A percentile compares a stretch with the other conserved stretches of the same genome.
Conservation (phyloP, 2,888 invertebrate species). For the Dilophus febrilis region DNA sequence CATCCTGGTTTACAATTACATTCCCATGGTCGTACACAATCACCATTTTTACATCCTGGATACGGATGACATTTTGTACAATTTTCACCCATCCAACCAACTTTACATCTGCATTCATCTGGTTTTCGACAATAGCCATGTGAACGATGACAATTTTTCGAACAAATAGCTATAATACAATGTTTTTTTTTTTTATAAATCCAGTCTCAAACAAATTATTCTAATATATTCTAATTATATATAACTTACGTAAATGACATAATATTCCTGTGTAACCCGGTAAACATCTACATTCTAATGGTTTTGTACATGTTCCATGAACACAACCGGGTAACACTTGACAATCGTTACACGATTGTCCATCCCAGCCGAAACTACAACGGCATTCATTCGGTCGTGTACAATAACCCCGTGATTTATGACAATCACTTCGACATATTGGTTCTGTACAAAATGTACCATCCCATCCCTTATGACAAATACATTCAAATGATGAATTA, state of each 20-base stretch:
- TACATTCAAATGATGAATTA: constrained; percentile 72
- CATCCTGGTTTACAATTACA: constrained; percentile 67
- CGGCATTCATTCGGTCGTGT: constrained; percentile 73
- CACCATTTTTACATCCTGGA: constrained; percentile 76
- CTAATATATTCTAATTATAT: too few species aligned
- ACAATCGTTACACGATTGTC: constrained; percentile 70
- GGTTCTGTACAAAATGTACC: constrained; percentile 80
- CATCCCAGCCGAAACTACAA: constrained; percentile 83
- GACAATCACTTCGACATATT: constrained; percentile 71
- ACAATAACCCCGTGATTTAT: constrained; percentile 71
- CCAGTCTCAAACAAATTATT: too few species aligned
- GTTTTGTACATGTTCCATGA: constrained; percentile 77
- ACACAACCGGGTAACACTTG: constrained; percentile 79
- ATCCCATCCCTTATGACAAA: constrained; percentile 73
- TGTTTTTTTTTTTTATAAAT: too few species aligned
- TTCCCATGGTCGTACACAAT: constrained; percentile 75
- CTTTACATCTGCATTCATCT: constrained; percentile 64
- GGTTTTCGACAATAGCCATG: constrained; percentile 71
- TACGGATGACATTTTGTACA: constrained; percentile 66
- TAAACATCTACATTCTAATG: constrained; percentile 77
- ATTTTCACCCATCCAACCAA: constrained; percentile 73
- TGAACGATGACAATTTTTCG: constrained; percentile 62
- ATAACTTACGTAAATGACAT: constrained; percentile 66
- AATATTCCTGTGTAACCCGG: constrained; percentile 83
- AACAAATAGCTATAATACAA: constrained; percentile 57